phyloP scores from a whole-genome alignment of 1,140 invertebrate species.

The Brachionus rotundiformis region DNA sequence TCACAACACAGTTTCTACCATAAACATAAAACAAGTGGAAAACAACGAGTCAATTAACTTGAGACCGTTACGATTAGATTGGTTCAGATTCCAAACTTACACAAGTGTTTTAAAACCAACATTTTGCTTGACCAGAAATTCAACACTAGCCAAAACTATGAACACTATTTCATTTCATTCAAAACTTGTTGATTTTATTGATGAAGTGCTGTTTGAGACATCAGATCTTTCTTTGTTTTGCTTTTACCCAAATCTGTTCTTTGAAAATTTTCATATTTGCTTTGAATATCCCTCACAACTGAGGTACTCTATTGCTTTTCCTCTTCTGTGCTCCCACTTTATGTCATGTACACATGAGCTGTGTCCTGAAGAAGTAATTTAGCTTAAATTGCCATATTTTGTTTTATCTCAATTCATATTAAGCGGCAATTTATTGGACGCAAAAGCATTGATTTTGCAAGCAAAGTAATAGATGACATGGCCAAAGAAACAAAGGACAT shows the following conservation, averaged over 20 bases:
- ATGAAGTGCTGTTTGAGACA: slow-evolving; percentile 92
- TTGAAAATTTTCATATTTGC: slow-evolving; percentile 97
- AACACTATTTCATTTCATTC: slow-evolving; percentile 96
- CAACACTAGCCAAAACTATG: slow-evolving; percentile 81
- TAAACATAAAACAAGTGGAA: slow-evolving; percentile 89
- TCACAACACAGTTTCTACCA: slow-evolving; percentile 78
- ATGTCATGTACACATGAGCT: slow-evolving; percentile 95
- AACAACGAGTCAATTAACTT: slow-evolving; percentile 96
- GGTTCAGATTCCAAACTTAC: slow-evolving; percentile 84
- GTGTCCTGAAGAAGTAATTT: slow-evolving; percentile 82
- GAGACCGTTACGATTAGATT: slow-evolving; percentile 87
- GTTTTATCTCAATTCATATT: background rate
- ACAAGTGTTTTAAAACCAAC: slow-evolving; percentile 81
- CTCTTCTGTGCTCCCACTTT: slow-evolving; percentile 94
- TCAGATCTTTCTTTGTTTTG: slow-evolving; percentile 87
- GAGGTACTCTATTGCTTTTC: slow-evolving; percentile 94
- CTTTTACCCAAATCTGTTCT: slow-evolving; percentile 94
- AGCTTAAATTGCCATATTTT: background rate
- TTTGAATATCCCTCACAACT: slow-evolving; percentile 96
- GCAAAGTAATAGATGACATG: slow-evolving; percentile 46
- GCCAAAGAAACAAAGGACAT: slow-evolving; percentile 40
- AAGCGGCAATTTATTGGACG: slow-evolving; percentile 41
- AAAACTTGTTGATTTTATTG: slow-evolving; percentile 96
- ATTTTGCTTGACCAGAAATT: slow-evolving; percentile 80
- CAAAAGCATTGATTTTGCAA: slow-evolving; percentile 48